phyloP scores from a whole-genome alignment of 1,140 invertebrate species.

The Nylanderia fulva region DNA sequence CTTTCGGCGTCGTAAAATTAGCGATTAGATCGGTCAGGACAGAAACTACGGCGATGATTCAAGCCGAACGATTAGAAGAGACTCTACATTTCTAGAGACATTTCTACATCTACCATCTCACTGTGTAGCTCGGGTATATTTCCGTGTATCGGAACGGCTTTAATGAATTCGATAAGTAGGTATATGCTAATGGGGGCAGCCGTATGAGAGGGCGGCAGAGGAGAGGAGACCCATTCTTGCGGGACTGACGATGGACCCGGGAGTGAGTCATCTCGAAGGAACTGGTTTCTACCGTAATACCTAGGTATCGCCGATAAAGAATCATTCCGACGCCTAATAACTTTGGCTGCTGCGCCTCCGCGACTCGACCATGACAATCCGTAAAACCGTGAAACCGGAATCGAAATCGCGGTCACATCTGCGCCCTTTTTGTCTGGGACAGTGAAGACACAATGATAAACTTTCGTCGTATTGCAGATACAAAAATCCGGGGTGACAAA shows the following conservation, averaged over 20 bases:
- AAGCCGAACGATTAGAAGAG: conserved; percentile 22
- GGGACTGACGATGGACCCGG: conserved; percentile 26
- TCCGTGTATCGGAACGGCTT: conserved; percentile 64
- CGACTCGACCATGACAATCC: conserved; percentile 40
- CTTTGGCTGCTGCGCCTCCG: conserved; percentile 64
- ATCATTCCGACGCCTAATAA: conserved; percentile 75
- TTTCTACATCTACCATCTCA: not conserved
- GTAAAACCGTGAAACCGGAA: conserved; percentile 57
- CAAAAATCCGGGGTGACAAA: not conserved
- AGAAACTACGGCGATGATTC: conserved; percentile 16
- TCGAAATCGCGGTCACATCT: conserved; percentile 33
- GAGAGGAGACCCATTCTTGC: conserved; percentile 47
- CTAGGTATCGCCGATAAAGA: conserved; percentile 70
- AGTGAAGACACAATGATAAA: not conserved
- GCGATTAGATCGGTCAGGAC: not conserved
- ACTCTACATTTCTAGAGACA: conserved; percentile 22
- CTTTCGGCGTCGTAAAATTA: conserved; percentile 38
- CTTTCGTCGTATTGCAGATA: not conserved
- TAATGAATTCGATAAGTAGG: conserved; percentile 74
- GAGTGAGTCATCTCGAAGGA: conserved; percentile 70
- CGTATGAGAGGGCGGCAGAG: not conserved
- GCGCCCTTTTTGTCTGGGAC: not conserved
- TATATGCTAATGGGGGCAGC: conserved; percentile 67
- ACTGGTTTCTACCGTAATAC: conserved; percentile 77
- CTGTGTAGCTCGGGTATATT: conserved; percentile 53